Percentiles rank a stretch among this genome's conserved stretches.
Conservation (phyloP, 2,888 invertebrate species). For the Anthophora plumipes region DNA sequence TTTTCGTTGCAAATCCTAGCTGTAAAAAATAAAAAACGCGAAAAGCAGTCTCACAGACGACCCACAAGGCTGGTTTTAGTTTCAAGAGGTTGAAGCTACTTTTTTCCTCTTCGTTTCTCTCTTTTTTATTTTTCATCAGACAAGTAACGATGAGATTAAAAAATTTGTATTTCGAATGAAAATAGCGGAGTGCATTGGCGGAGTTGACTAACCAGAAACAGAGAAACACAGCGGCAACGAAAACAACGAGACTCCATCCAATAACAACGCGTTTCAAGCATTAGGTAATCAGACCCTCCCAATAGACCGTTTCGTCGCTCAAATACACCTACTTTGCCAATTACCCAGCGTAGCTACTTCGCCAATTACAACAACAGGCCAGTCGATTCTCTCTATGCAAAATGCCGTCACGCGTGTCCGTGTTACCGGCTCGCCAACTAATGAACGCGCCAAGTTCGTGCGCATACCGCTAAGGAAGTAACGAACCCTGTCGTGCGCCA, state of each 20-base stretch:
- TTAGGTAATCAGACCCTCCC: constrained; percentile 45
- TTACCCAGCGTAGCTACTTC: constrained; percentile 48
- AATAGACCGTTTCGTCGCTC: constrained; percentile 53
- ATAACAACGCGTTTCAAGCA: constrained; percentile 35
- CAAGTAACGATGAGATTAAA: background rate
- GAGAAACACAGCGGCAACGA: background rate
- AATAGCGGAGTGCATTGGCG: background rate
- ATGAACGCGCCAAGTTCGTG: constrained; percentile 45
- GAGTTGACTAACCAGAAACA: background rate
- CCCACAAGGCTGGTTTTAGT: too few species aligned
- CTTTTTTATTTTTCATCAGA: background rate
- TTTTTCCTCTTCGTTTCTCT: too few species aligned
- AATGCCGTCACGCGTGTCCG: constrained; percentile 50
- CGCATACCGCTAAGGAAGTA: constrained; percentile 41
- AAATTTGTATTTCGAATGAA: background rate
- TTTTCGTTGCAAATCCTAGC: too few species aligned
- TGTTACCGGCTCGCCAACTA: constrained; percentile 45
- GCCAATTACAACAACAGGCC: constrained; percentile 50
- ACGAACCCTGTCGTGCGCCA: constrained; percentile 40
- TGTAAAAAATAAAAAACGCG: too few species aligned
- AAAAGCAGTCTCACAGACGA: too few species aligned
- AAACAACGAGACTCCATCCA: background rate
- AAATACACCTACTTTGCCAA: constrained; percentile 60
- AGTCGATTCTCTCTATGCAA: constrained; percentile 44
- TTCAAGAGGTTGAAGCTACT: too few species aligned